Conservation (phyloP, 2,113 vertebrate species). For the Rynchops niger region DNA sequence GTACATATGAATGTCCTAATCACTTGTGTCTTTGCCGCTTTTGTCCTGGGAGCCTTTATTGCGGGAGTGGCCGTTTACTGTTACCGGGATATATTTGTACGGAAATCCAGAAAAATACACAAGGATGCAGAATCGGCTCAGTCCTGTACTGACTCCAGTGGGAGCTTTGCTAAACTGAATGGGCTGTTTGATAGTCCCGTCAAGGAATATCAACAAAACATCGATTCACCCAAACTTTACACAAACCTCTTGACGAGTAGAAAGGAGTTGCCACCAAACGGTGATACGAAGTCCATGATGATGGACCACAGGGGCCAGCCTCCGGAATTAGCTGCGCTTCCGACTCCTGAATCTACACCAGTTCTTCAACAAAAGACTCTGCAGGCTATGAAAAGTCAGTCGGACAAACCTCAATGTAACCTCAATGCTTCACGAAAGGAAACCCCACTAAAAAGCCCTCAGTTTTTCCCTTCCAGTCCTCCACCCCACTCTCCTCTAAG, state of each 20-base stretch:
- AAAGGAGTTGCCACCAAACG: slow-evolving; percentile 83
- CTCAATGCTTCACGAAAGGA: slow-evolving; percentile 85
- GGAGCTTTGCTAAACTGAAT: slow-evolving; percentile 93
- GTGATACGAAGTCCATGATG: slow-evolving; percentile 90
- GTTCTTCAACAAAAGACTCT: slow-evolving; percentile 94
- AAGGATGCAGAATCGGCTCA: slow-evolving; percentile 93
- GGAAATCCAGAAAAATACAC: slow-evolving; percentile 89
- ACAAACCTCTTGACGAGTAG: slow-evolving; percentile 90
- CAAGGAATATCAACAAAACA: slow-evolving; percentile 93
- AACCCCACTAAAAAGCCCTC: slow-evolving; percentile 83
- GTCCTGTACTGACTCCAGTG: slow-evolving; percentile 92
- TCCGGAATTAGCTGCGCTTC: slow-evolving; percentile 92
- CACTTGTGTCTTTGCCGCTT: slow-evolving; percentile 95
- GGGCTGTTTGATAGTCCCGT: slow-evolving; percentile 95
- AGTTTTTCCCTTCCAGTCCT: slow-evolving; percentile 89
- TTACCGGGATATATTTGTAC: slow-evolving; percentile 89
- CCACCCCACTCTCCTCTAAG: slow-evolving; percentile 86
- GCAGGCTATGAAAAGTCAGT: slow-evolving; percentile 90
- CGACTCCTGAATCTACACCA: slow-evolving; percentile 94
- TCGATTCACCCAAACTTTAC: slow-evolving; percentile 92
- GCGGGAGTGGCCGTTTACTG: slow-evolving; percentile 96
- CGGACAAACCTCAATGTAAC: slow-evolving; percentile 85
- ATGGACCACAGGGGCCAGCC: slow-evolving; percentile 87
- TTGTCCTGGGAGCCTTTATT: slow-evolving; percentile 93
- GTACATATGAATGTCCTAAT: slow-evolving; percentile 99